These are phyloP conservation scores for Bombus sylvicola DNA, from an alignment of 1,140 invertebrate genomes.

Conservation along the genomic window DNA sequence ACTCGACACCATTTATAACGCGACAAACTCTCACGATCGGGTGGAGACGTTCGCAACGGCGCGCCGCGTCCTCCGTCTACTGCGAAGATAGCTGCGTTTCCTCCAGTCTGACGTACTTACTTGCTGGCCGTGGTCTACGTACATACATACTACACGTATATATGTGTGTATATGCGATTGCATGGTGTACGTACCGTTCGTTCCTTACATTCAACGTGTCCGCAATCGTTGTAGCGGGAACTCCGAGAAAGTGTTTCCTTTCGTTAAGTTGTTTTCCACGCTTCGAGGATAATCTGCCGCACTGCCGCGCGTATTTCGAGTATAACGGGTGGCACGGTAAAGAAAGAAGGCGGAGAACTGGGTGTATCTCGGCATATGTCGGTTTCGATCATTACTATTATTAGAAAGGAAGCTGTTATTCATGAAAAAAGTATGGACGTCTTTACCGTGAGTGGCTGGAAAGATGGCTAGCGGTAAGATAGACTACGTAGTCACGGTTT, in stretches of 20 bases:
- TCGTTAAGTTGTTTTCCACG: constrained; percentile 70
- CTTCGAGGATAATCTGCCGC: constrained; percentile 66
- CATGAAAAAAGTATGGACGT: background rate
- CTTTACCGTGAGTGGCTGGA: background rate
- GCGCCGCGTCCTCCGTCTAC: background rate
- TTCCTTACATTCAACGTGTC: constrained; percentile 9
- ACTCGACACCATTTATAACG: constrained; percentile 30
- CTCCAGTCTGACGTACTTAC: background rate
- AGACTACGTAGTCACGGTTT: background rate
- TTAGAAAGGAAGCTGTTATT: background rate
- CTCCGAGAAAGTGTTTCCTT: constrained; percentile 73
- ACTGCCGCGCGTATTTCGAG: constrained; percentile 1
- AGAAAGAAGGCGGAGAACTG: constrained; percentile 6
- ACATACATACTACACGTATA: background rate
- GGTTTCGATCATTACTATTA: background rate
- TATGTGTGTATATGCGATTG: background rate
- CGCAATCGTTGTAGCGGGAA: constrained; percentile 58
- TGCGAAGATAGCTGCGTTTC: constrained; percentile 24
- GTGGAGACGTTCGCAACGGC: background rate
- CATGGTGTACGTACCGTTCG: constrained; percentile 19
- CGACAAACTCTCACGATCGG: constrained; percentile 50
- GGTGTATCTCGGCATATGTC: background rate
- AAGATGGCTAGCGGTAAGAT: background rate
- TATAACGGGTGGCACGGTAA: constrained; percentile 26
- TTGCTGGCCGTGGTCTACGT: background rate